Evolutionary conservation across 2,113 vertebrate genomes (phyloP), one percentile per base, ranked within the genome.

Genomic region (Melospiza georgiana): DNA sequence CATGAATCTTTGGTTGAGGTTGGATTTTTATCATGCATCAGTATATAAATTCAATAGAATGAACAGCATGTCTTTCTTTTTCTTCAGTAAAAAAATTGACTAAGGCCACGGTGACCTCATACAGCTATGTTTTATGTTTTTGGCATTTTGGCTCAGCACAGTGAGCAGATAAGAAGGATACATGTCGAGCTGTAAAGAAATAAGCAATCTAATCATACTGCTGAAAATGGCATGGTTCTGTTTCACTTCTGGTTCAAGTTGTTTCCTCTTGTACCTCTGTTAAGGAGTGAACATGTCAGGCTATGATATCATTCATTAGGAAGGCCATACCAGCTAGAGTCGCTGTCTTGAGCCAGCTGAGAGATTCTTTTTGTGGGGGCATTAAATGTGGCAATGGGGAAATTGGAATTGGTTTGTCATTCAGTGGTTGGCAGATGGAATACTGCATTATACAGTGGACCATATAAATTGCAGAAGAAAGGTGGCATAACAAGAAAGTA

Each of bases 231-330:
- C 73, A 55, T 0, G 27, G 59, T 67, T 30, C 79, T 63, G 51
- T 77, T 94, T 94, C 54, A 62, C 24, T 91, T 95, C 87, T 93
- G 78, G 27, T 82, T 95, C 69, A n/a, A 93, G 41, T 73, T 83
- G 67, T 87, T 95, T 94, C 33, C 65, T 90, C 67, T 62, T 71
- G 43, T 59, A 66, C 51, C 51, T 74, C 72, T 69, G 8, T 71
- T 87, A 52, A 2, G 2, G 43, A 63, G 49, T 82, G 48, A 80
- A 80, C 3, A 3, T 44, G 35, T 15, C 33, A 74, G 67, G 24
- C 81, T 85, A 14, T 83, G 59, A 61, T 87, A 20, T 65, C 54
- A 33, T 62, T 87, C 71, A 62, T 73, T 73, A 77, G 30, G 58
- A 75, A 73, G 71, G 59, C 43, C 33, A 49, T 13, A 3, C 22